Percentiles rank a stretch among this genome's conserved stretches.
Evolutionary conservation across 2,888 invertebrate genomes (phyloP).

Genomic region (Tortrix viridana): DNA sequence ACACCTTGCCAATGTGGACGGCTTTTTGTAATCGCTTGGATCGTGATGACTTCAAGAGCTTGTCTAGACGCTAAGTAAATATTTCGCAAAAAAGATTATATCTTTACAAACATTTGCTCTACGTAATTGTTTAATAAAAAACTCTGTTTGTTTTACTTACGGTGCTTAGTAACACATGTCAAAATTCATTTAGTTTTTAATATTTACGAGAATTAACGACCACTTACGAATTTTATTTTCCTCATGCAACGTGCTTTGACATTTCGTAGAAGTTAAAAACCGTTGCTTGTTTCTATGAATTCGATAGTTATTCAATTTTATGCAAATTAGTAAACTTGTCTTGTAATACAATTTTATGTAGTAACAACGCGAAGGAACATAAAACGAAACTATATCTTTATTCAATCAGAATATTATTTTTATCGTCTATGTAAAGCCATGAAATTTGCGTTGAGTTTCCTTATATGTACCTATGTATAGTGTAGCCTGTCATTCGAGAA

Average conservation of each 20-base stretch:
- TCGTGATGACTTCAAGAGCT: conserved; percentile 3
- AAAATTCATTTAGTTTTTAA: neutral
- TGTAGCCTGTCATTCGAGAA: too few relatives aligned
- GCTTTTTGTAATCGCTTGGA: conserved; percentile 10
- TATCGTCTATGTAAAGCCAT: too few relatives aligned
- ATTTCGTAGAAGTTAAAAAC: conserved; percentile 15
- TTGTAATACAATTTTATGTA: conserved; percentile 15
- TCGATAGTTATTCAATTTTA: conserved; percentile 24
- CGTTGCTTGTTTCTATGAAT: conserved; percentile 25
- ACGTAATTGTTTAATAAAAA: conserved; percentile 25
- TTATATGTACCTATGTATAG: too few relatives aligned
- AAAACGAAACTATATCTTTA: conserved; percentile 6
- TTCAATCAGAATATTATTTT: neutral
- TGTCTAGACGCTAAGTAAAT: conserved; percentile 27
- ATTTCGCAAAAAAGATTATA: conserved; percentile 17
- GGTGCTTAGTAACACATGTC: neutral
- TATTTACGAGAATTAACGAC: neutral
- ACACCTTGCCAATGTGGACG: conserved; percentile 7
- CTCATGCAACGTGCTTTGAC: neutral
- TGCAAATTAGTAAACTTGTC: conserved; percentile 20
- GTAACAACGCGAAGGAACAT: neutral
- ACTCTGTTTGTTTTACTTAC: conserved; percentile 5
- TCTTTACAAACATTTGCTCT: conserved; percentile 16
- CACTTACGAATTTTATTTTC: conserved; percentile 1
- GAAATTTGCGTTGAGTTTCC: too few relatives aligned